These are phyloP conservation scores for Oreochromis grahami DNA, from an alignment of 2,797 vertebrate genomes.

Conservation along the genomic window DNA sequence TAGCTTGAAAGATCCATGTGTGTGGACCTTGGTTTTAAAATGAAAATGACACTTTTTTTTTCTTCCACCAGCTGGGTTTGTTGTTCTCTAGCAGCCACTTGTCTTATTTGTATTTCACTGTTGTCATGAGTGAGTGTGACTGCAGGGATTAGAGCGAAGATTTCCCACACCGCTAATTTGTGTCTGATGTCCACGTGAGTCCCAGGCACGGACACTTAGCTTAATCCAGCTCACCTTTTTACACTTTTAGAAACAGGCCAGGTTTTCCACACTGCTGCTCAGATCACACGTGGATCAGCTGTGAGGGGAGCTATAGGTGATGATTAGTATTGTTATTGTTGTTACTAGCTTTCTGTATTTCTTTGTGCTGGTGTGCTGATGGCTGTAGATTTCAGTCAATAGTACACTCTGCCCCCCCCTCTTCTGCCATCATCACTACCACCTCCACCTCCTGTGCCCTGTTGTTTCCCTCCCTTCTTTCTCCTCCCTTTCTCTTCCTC, in stretches of 20 bases:
- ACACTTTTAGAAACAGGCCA: background rate
- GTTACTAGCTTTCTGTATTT: background rate
- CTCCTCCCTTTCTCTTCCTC: background rate
- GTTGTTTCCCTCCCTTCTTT: background rate
- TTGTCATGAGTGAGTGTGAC: slow-evolving; percentile 50
- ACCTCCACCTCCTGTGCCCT: background rate
- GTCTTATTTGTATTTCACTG: slow-evolving; percentile 39
- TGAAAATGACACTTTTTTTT: background rate
- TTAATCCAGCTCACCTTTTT: slow-evolving; percentile 50
- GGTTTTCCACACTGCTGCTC: background rate
- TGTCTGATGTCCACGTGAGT: slow-evolving; percentile 57
- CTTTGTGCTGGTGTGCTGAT: slow-evolving; percentile 21
- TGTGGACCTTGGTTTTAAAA: background rate
- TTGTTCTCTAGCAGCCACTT: background rate
- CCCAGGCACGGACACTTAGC: slow-evolving; percentile 25
- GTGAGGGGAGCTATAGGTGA: background rate
- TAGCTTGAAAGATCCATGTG: background rate
- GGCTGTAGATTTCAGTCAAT: slow-evolving; percentile 7
- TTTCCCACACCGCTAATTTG: slow-evolving; percentile 62
- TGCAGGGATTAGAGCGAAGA: slow-evolving; percentile 60
- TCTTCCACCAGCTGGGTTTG: background rate
- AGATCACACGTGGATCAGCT: background rate
- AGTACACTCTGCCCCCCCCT: background rate
- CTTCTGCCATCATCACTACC: background rate
- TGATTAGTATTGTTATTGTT: background rate